phyloP scores from a whole-genome alignment of 2,113 vertebrate species.

The Calyptommatus sinebrachiatus region DNA sequence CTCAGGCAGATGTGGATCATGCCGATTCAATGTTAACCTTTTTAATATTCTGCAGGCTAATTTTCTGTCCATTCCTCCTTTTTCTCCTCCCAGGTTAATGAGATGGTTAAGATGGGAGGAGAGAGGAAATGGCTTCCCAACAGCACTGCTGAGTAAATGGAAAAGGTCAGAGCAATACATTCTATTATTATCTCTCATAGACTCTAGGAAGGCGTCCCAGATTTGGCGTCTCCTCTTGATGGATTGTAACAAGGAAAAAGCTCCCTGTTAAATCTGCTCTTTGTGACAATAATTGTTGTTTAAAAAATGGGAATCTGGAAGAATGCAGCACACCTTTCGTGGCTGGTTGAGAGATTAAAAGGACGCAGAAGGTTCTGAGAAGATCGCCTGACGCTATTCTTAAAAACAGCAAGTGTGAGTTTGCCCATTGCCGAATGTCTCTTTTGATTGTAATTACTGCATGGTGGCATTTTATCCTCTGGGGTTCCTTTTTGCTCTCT shows the following conservation, averaged over 20 bases:
- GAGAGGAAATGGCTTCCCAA: constrained; percentile 46
- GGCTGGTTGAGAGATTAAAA: constrained; percentile 56
- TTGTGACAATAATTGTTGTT: constrained; percentile 61
- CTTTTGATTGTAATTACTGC: constrained; percentile 11
- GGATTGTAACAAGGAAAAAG: constrained; percentile 62
- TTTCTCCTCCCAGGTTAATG: constrained; percentile 62
- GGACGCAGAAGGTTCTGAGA: neutral
- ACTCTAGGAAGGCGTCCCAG: constrained; percentile 18
- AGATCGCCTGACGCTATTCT: neutral
- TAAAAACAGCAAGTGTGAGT: constrained; percentile 1
- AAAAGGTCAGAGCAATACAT: constrained; percentile 55
- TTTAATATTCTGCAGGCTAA: constrained; percentile 65
- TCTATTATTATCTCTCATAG: constrained; percentile 63
- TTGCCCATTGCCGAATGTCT: neutral
- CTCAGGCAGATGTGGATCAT: constrained; percentile 41
- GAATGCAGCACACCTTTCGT: constrained; percentile 45
- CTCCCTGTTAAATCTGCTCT: constrained; percentile 61
- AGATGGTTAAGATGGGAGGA: constrained; percentile 59
- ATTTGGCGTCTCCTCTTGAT: constrained; percentile 63
- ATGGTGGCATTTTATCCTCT: constrained; percentile 5
- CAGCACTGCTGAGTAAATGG: constrained; percentile 53
- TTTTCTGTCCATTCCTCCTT: constrained; percentile 58
- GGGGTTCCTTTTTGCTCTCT: constrained; percentile 4
- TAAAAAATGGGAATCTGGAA: constrained; percentile 58
- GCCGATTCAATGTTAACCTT: constrained; percentile 57